Conservation (phyloP, 2,797 vertebrate species). For the Perodicticus potto region DNA sequence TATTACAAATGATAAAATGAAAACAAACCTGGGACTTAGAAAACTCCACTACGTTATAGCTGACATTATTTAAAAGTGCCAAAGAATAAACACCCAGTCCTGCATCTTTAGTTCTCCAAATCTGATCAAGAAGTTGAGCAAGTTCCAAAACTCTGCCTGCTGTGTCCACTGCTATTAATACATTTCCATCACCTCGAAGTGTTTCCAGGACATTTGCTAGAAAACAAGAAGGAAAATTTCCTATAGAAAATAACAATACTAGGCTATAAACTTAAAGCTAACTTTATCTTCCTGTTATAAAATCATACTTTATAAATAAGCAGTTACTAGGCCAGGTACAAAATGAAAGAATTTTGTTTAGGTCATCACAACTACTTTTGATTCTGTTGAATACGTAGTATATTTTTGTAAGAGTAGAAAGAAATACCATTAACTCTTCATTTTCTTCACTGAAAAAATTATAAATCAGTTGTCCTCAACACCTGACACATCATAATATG, state of each 20-base stretch:
- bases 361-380: background rate
- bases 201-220: conserved; percentile 98
- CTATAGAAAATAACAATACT: background rate
- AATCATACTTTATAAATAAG: background rate
- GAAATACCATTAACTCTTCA: background rate
- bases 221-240: conserved; percentile 72
- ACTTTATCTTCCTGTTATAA: background rate
- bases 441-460: conserved; percentile 13
- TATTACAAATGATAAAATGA: background rate
- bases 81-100: conserved; percentile 97
- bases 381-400: background rate
- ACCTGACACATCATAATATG: background rate
- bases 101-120: conserved; percentile 99
- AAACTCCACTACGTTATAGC: conserved; percentile 99
- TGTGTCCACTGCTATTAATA: conserved; percentile 97
- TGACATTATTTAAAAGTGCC: conserved; percentile 98
- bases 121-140: conserved; percentile 98
- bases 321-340: background rate
- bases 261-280: conserved; percentile 38
- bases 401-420: conserved; percentile 34
- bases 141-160: conserved; percentile 98
- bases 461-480: background rate
- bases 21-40: conserved; percentile 98
- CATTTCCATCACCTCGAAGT: conserved; percentile 96
- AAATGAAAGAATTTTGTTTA: conserved; percentile 37